Evolutionary conservation across 37 sponge, comb jelly and placozoan genomes (phyloP).

Genomic region (Crambe crambe): DNA sequence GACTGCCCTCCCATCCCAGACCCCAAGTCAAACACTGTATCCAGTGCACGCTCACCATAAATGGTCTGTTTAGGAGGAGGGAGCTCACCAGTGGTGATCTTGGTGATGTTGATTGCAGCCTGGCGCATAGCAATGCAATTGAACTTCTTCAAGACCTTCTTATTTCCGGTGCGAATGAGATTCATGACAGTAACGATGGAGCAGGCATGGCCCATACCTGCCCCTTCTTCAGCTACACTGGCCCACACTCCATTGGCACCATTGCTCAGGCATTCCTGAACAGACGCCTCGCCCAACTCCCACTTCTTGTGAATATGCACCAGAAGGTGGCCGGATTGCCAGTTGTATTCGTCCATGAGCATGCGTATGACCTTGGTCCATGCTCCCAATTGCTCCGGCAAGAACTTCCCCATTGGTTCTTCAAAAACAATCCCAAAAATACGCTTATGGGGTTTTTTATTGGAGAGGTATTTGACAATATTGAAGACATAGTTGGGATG

Average conservation of each 20-base stretch:
- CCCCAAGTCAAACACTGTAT: constrained; percentile 70
- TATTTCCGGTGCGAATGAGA: constrained; percentile 79
- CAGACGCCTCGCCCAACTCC: constrained; percentile 63
- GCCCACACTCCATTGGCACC: constrained; percentile 91
- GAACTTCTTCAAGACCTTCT: constrained; percentile 64
- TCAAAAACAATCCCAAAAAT: too few species aligned
- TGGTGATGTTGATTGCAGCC: constrained; percentile 72
- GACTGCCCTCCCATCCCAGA: too few species aligned
- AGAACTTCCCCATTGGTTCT: too few species aligned
- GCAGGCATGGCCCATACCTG: constrained; percentile 86
- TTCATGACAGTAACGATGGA: constrained; percentile 81
- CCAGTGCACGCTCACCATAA: constrained; percentile 75
- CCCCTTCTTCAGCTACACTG: constrained; percentile 84
- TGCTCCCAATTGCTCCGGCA: too few species aligned
- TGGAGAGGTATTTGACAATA: constrained; percentile 56
- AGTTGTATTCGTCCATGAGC: too few species aligned
- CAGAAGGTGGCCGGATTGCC: constrained; percentile 61
- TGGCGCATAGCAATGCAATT: constrained; percentile 70
- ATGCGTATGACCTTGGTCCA: constrained; percentile 78
- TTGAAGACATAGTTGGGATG: constrained; percentile 60
- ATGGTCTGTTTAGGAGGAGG: constrained; percentile 77
- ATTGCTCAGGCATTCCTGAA: constrained; percentile 65
- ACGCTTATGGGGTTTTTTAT: constrained; percentile 42
- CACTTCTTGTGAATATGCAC: constrained; percentile 86
- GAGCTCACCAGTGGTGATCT: constrained; percentile 60